Evolutionary conservation across 2,797 vertebrate genomes (phyloP), one percentile per base, ranked within the genome.

Genomic region (Chelon labrosus): DNA sequence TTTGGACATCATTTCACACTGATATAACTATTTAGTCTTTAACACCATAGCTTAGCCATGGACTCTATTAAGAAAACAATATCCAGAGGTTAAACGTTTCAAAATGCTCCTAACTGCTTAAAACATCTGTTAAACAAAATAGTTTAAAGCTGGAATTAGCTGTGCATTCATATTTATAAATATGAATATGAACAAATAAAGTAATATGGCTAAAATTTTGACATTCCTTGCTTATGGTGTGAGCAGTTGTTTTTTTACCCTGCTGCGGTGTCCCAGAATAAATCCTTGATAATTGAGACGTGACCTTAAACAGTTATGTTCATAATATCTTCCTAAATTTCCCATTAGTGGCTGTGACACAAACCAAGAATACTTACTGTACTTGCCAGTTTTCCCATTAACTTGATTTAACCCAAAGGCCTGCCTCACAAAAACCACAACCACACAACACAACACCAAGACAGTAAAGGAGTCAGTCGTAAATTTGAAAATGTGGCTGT

Each of bases 401-500:
- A 10, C 20, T 38, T 42, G 0, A 47, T 52, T 19, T 20, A 13
- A n/a, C 22, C 16, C 9, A 5, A 44, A 49, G 11, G 2, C 52
- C 44, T 42, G 2, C 11, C 10, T 55, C 13, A 56, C 2, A 0
- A 1, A 42, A 39, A 39, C 65, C 19, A 22, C 31, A 51, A 78
- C 49, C 37, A 58, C 25, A 27, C 25, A 9, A 65, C 60, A 39
- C 46, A 9, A 65, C 60, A 39, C 46, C n/a, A 4, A 38, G 55
- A 47, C 19, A 0, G 59, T 52, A 1, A 74, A 39, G 17, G 42
- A 31, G 70, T 53, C 52, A 7, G 41, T 9, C 56, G 67, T 77
- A 72, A 78, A 73, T 52, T 37, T 49, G 10, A 74, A 31, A 38
- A 65, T 72, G 74, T 42, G 61, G 38, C 59, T 62, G 20, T 76